Evolutionary conservation across 2,113 vertebrate genomes (phyloP).

Genomic region (Pomatorhinus ruficollis): DNA sequence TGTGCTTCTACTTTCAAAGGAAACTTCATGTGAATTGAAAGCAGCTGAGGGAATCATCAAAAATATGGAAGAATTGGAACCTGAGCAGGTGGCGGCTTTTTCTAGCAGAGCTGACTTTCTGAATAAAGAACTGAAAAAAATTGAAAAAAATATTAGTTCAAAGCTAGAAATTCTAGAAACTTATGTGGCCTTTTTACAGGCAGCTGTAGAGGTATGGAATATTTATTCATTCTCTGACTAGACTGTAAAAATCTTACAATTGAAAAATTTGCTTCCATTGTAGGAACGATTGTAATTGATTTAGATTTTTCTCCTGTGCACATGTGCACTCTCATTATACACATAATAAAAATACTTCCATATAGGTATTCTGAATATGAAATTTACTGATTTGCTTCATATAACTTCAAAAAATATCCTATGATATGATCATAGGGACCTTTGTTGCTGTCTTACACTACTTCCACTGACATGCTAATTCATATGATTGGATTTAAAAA

Average conservation of each 20-base stretch:
- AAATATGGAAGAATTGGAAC: slow-evolving; percentile 71
- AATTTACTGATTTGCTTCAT: background rate
- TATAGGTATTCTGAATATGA: background rate
- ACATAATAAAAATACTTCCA: background rate
- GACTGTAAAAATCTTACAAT: background rate
- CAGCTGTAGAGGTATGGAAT: slow-evolving; percentile 78
- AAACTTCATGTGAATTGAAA: slow-evolving; percentile 71
- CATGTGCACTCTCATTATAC: background rate
- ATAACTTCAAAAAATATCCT: background rate
- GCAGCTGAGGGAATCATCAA: slow-evolving; percentile 73
- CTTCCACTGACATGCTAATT: background rate
- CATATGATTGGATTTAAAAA: background rate
- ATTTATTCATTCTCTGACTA: background rate
- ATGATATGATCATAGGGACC: background rate
- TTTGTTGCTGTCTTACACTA: background rate
- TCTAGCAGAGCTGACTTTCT: slow-evolving; percentile 67
- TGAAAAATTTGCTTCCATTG: background rate
- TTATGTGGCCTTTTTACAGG: slow-evolving; percentile 79
- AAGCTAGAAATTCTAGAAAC: slow-evolving; percentile 76
- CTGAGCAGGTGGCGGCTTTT: slow-evolving; percentile 61
- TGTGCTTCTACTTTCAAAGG: slow-evolving; percentile 67
- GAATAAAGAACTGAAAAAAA: slow-evolving; percentile 75
- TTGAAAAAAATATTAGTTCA: slow-evolving; percentile 69
- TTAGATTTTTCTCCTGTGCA: background rate
- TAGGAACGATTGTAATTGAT: background rate